Base-by-base conservation (phyloP, 2,113 vertebrate genomes). In the Cephalopholis sonnerati region DNA sequence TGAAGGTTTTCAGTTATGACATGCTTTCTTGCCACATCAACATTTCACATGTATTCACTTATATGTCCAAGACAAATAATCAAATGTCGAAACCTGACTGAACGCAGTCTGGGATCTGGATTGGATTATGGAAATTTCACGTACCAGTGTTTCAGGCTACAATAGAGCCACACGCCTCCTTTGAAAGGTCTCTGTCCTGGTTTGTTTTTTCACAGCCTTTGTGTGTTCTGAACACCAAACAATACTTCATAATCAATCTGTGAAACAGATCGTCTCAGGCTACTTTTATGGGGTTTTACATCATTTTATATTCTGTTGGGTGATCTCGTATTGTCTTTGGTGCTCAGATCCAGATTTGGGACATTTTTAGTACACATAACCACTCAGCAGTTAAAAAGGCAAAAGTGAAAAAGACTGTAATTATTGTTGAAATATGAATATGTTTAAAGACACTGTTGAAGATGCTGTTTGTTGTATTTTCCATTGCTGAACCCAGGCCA, bases 391-490 rank as follows among this genome's bases (percentile, higher is more conserved):
- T 90, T 72, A 74, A 66, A 70, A 65, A 73, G 65, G 82, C 61
- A 67, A 79, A 87, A 71, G 79, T 87, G 82, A 82, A 81, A 88
- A 90, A 86, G 83, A 90, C 84, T 93, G 89, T 94, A 91, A 91
- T 90, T 89, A 86, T 88, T 93, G 77, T 90, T 93, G 86, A 92
- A 91, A 87, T 86, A 90, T 93, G 78, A 92, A 91, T 89, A 92
- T 93, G 86, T 94, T 92, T 91, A 66, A 95, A 93, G 87, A 95
- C 95, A 96, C 95, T 96, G 95, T 93, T 81, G 76, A 92, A 92
- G 85, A 94, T 94, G 90, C 87, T 94, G 91, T 94, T 91, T 84
- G 83, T 91, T 85, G 41, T 89, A 53, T 82, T 73, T 81, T 87
- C 77, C 78, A 70, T 88, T 85, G 87, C 85, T 82, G 87, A 85